Conservation (phyloP, 1,140 invertebrate species). For the Trialeurodes vaporariorum region DNA sequence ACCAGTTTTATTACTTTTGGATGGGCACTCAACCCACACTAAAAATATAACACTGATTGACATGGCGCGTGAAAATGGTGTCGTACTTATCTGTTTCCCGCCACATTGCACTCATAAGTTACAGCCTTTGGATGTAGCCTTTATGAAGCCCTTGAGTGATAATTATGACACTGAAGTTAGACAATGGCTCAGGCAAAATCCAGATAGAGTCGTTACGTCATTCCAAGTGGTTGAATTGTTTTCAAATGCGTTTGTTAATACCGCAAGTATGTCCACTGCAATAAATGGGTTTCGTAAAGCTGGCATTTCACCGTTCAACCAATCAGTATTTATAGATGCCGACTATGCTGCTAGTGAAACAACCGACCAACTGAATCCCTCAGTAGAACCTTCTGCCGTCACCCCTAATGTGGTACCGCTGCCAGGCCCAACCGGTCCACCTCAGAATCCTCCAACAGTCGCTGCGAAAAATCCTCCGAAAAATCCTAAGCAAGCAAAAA, state of each 20-base stretch:
- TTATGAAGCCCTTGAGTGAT: constrained; percentile 31
- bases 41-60: constrained; percentile 18
- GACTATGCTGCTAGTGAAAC: constrained; percentile 4
- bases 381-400: no score
- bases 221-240: constrained; percentile 27
- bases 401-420: no score
- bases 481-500: no score
- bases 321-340: constrained; percentile 1
- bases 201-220: constrained; percentile 36
- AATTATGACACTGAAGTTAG: constrained; percentile 24
- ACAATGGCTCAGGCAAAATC: constrained; percentile 27
- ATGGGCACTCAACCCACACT: constrained; percentile 20
- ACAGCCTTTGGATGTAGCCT: constrained; percentile 34
- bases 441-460: no score
- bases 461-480: no score
- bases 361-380: no score
- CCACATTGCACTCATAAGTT: constrained; percentile 32
- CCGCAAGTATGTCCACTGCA: constrained; percentile 24
- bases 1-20: constrained; percentile 16
- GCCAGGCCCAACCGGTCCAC: no score
- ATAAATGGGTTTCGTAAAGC: constrained; percentile 23
- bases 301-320: constrained; percentile 18
- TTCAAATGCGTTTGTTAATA: constrained; percentile 23
- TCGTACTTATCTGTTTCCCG: constrained; percentile 17
- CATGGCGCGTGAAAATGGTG: constrained; percentile 9